These are phyloP conservation scores for Pseudolaguvia tuberculata DNA, from an alignment of 2,113 vertebrate genomes.

Conservation along the genomic window DNA sequence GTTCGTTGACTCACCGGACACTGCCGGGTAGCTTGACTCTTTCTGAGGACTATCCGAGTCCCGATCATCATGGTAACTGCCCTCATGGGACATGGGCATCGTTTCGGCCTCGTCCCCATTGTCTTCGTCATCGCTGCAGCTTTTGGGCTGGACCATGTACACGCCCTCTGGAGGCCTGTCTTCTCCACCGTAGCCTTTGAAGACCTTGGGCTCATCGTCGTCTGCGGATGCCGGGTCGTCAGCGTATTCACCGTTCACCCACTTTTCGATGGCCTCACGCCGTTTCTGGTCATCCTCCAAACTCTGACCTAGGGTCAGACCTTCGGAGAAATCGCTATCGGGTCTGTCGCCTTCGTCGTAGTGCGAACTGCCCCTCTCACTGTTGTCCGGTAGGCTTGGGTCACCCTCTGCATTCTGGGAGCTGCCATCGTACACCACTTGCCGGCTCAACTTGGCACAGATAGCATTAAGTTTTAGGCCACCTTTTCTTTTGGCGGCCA, in stretches of 20 bases:
- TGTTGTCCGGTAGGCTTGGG: slow-evolving; percentile 70
- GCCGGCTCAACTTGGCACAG: slow-evolving; percentile 99
- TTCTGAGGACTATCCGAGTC: slow-evolving; percentile 73
- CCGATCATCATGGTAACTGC: slow-evolving; percentile 74
- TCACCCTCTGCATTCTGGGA: slow-evolving; percentile 78
- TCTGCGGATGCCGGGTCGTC: slow-evolving; percentile 74
- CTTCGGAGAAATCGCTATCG: slow-evolving; percentile 70
- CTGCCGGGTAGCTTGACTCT: slow-evolving; percentile 66
- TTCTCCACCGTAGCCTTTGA: slow-evolving; percentile 61
- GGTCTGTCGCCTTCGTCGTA: slow-evolving; percentile 70
- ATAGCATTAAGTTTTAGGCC: slow-evolving; percentile 99
- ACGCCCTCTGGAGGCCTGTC: slow-evolving; percentile 88
- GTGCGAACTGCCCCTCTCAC: slow-evolving; percentile 75
- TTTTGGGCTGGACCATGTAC: slow-evolving; percentile 97
- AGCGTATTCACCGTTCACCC: slow-evolving; percentile 95
- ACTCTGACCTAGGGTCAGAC: slow-evolving; percentile 71
- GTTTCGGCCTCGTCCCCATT: slow-evolving; percentile 70
- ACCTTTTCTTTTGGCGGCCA: slow-evolving; percentile 99
- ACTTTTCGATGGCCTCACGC: slow-evolving; percentile 96
- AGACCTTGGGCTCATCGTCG: slow-evolving; percentile 60
- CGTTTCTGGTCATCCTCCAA: slow-evolving; percentile 89
- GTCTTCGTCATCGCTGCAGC: slow-evolving; percentile 94
- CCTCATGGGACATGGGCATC: slow-evolving; percentile 67
- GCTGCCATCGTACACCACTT: slow-evolving; percentile 88
- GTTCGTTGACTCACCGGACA: slow-evolving; percentile 59